Evolutionary conservation across 2,113 vertebrate genomes (phyloP), one percentile per base, ranked within the genome.

Genomic region (Rhinoptilus africanus): DNA sequence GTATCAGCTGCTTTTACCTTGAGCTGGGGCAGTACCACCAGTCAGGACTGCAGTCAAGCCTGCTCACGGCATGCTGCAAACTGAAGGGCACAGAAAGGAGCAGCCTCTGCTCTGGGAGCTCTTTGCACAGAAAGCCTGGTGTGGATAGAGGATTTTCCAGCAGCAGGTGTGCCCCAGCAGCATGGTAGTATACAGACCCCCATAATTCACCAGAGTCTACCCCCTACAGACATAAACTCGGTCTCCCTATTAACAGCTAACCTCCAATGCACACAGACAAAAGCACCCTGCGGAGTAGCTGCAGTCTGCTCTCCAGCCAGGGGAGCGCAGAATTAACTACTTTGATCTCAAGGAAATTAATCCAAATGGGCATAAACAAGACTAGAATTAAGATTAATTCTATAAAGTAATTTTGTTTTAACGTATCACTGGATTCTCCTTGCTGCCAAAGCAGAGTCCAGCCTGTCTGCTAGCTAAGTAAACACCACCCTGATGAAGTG

Each of bases 291-390:
- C 67, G 0, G 8, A 77, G 45, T 22, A 1, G 14, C 34, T 89
- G 86, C 64, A 78, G 51, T 13, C 74, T 75, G 66, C 80, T 91
- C 35, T 91, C 69, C 77, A 91, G 95, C 39, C 73, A 87, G 48
- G 34, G 41, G 21, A 93, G 30, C 54, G 30, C 27, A 91, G 15
- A 80, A 89, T 34, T 66, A 71, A 91, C 28, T 41, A 27, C 74
- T 95, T 69, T 93, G 81, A 95, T 92, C 91, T 91, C 66, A 93
- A 85, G 62, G 81, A 92, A 91, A 88, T 91, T 66, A 94, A 89
- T 93, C 89, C 69, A 72, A 91, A 95, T 82, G n/a, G 26, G 60
- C 72, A 71, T 85, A 93, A 96, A 84, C 41, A 84, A 79, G 62
- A 66, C 43, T 28, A 37, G 51, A 72, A 17, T 78, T 84, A 78